Base-by-base conservation (phyloP, 2,888 invertebrate genomes). In the Pseudeuparius sepicola region DNA sequence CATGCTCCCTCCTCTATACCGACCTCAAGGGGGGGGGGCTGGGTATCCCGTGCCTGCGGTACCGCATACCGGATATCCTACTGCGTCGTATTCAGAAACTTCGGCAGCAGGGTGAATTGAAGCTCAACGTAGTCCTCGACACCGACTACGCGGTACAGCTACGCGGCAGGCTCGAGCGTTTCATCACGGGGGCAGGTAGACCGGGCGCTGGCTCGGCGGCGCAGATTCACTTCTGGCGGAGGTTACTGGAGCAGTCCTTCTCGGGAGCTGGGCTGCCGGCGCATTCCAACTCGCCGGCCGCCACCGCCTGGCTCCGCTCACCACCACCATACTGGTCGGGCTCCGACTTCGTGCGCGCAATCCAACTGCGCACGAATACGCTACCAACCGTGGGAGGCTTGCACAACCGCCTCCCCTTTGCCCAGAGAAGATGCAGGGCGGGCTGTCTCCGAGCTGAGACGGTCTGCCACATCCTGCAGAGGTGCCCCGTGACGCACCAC, bases 341-440 rank as follows among this genome's bases (percentile, higher is more conserved):
- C 4, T 14, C 11, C 10, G 42, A 42, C 16, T 42, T 32, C 23
- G 31, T 39, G 13, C 17, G 11, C 9, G 40, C 42, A 3, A 9
- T 37, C 6, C 44, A 40, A 28, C 34, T 44, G n/a, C 10, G 39
- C n/a, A 35, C 31, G 18, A 41, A 40, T 29, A 40, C 33, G 5
- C 38, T 41, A 1, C 38, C 41, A 9, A 37, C 37, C 2, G 31
- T n/a, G 3, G 40, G 43, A 2, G 38, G 25, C 7, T 17, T 37
- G 1, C 34, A 35, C 16, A 40, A 42, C 28, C 5, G 27, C 3
- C 12, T 30, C 4, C 35, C 34, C 4, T 5, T 11, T 0, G 15
- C 6, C 3, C 4, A 3, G 6, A 12, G 7, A 4, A n/a, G 9
- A 14, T 27, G 31, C 7, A 4, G 37, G 4, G 40, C 40, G 1